Evolutionary conservation across 1,140 invertebrate species (phyloP), one percentile per base, ranked within the genome.

Genomic region (Ips typographus): DNA sequence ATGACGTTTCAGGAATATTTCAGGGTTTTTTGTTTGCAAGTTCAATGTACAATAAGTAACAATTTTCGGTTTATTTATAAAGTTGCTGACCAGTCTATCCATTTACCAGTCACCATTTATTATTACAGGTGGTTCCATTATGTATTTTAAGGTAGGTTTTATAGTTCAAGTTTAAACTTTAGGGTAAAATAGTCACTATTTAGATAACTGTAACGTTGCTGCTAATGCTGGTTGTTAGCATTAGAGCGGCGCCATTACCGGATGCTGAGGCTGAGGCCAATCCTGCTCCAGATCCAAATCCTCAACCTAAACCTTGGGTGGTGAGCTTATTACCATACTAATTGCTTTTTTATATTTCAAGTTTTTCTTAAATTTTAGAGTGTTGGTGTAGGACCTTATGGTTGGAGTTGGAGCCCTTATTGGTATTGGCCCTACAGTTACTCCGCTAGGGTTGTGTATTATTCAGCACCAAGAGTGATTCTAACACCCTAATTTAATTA

Each of bases 221-320:
- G 6, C 7, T 37, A 6, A 6, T 56, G 2, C 1, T 56, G 8
- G 37, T 56, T 56, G 8, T 56, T 7, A 38, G 53, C 8, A 22
- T 6, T 37, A 6, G 8, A 6, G 57, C 57, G n/a, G 41, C 41
- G 4, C 57, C 57, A 3, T 7, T 43, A n/a, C 57, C 57, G 1
- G 57, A 59, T 7, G 57, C 57, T 5, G n/a, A 59, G 3, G 38
- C 57, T 2, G 41, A 59, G 8, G 57, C 57, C 41, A 59, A 4
- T 37, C 53, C 53, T 22, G 53, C 8, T 37, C 53, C 53, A 2
- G 53, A 2, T 56, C 53, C 53, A 2, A 8, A 56, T 2, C 53
- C 53, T 37, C n/a, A 56, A 6, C 53, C 53, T 22, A 2, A 37
- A 8, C 57, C 57, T 2, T 59, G 57, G 57, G 39, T 59, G 39